phyloP scores from a whole-genome alignment of 2,113 vertebrate species.

The Neopipo cinnamomea region DNA sequence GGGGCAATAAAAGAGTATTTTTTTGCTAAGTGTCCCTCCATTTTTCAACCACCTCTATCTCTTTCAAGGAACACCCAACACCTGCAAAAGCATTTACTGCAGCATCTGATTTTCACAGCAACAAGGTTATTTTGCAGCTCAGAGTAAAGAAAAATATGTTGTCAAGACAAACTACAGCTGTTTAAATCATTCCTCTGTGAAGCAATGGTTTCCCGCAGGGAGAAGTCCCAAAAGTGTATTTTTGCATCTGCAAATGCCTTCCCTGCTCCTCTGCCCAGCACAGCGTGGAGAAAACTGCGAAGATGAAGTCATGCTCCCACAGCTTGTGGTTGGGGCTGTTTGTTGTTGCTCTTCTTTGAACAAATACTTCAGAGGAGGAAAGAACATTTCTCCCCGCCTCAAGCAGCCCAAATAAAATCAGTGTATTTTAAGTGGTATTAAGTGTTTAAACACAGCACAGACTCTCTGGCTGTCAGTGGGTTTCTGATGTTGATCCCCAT shows the following conservation, averaged over 20 bases:
- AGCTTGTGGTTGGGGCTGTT: background rate
- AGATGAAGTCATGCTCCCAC: conserved; percentile 2
- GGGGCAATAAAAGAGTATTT: background rate
- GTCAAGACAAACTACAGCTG: conserved; percentile 39
- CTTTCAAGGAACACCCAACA: background rate
- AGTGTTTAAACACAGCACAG: background rate
- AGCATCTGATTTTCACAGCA: conserved; percentile 26
- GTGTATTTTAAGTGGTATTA: background rate
- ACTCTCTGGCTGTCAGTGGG: background rate
- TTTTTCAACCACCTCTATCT: background rate
- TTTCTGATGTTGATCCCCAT: background rate
- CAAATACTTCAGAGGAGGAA: background rate
- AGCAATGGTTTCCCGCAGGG: background rate
- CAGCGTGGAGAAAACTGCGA: background rate
- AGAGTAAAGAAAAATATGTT: conserved; percentile 27
- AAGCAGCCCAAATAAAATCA: background rate
- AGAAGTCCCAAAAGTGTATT: conserved; percentile 12
- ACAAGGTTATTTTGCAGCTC: conserved; percentile 38
- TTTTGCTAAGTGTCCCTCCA: background rate
- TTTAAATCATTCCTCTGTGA: conserved; percentile 55
- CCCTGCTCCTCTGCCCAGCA: conserved; percentile 13
- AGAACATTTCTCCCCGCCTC: background rate
- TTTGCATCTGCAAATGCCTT: conserved; percentile 32
- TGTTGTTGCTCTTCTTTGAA: background rate
- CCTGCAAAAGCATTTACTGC: background rate